These are phyloP conservation scores for Chitala chitala DNA, from an alignment of 2,113 vertebrate species.

Conservation along the genomic window DNA sequence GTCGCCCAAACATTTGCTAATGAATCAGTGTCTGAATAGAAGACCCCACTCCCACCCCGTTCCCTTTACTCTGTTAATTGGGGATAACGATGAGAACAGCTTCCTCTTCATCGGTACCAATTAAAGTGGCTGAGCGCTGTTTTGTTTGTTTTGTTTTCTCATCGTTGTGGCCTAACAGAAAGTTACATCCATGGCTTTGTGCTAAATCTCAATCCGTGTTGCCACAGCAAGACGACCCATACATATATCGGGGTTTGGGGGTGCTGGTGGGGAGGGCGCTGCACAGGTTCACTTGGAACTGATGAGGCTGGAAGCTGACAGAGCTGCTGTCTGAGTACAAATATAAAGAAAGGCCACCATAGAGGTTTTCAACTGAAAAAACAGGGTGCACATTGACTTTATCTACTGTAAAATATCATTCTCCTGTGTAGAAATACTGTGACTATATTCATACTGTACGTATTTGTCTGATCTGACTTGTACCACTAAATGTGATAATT, in stretches of 20 bases:
- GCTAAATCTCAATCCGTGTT: background rate
- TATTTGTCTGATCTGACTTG: no score
- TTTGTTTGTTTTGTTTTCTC: conserved; percentile 22
- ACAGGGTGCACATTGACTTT: background rate
- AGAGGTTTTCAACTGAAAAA: no score
- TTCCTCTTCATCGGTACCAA: conserved; percentile 16
- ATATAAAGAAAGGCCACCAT: background rate
- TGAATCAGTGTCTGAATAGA: conserved; percentile 21
- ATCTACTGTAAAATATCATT: background rate
- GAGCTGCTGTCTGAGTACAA: background rate
- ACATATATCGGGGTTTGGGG: background rate
- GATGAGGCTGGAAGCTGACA: conserved; percentile 12
- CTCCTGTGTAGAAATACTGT: no score
- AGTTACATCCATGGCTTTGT: conserved; percentile 27
- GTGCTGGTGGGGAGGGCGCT: background rate
- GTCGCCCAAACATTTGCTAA: background rate
- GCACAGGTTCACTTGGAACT: conserved; percentile 21
- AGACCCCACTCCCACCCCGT: background rate
- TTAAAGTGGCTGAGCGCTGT: conserved; percentile 14
- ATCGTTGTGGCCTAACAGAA: conserved; percentile 19
- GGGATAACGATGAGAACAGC: conserved; percentile 8
- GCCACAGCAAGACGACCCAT: conserved; percentile 2
- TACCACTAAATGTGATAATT: no score
- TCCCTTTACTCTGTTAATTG: conserved; percentile 20
- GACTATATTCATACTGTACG: no score